Evolutionary conservation across 2,797 vertebrate genomes (phyloP), one percentile per base, ranked within the genome.

Genomic region (Labroides dimidiatus): DNA sequence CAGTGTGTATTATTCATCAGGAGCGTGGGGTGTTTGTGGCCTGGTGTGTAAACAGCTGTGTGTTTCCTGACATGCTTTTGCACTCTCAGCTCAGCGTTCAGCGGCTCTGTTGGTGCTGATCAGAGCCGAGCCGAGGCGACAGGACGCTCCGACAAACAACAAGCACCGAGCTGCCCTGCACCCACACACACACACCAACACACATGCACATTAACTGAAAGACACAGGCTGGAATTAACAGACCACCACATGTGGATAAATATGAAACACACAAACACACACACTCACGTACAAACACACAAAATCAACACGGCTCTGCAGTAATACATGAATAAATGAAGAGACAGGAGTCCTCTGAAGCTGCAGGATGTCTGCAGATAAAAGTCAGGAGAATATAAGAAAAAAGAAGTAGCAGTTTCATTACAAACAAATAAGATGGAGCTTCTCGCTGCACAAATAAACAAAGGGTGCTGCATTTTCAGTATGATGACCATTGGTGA

Each of bases 31-130:
- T 89, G 85, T 91, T 87, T 84, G 94, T 84, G 94, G 94, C 84
- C 94, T 92, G 93, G 92, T 94, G 94, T 95, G 96, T 96, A 96
- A 97, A 97, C 96, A 97, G 95, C 95, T 94, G 93, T 92, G 95
- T 96, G 93, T 95, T 95, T 92, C 94, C 91, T 93, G 95, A 98
- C 97, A 99, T 95, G 96, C 94, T 97, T 99, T 98, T 97, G 96
- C 98, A 98, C 97, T 99, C 95, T 96, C 95, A 89, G 93, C 94
- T 94, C 94, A 91, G 92, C 89, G 64, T 75, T 77, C 81, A 78
- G 82, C 80, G 65, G 89, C 93, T 95, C 96, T 94, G 93, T 88
- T 81, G 94, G 96, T 95, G 89, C 94, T 94, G 95, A 96, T 96
- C 95, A 95, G 96, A 94, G 91, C 94, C 90, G 90, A 96, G 94